phyloP scores from a whole-genome alignment of 2,797 vertebrate species.

The Catamblyrhynchus diadema region DNA sequence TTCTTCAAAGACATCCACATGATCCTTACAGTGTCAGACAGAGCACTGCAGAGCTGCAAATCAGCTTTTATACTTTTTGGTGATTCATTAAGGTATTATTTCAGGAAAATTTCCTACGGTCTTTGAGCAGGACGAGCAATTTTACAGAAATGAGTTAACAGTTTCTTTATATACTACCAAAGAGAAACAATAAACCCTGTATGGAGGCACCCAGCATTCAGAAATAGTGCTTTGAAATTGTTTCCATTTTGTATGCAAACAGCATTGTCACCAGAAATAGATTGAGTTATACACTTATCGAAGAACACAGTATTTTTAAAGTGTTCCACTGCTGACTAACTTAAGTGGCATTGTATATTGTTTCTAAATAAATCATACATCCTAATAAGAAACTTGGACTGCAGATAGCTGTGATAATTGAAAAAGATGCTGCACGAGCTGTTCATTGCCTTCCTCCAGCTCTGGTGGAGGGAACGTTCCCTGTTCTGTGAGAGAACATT shows the following conservation, averaged over 20 bases:
- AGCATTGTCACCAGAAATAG: neutral
- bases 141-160: neutral
- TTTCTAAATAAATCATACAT: slow-evolving; percentile 24
- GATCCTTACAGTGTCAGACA: neutral
- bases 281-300: neutral
- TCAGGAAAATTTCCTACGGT: neutral
- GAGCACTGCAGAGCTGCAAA: neutral
- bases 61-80: neutral
- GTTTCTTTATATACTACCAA: neutral
- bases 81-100: neutral
- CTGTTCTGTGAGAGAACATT: neutral
- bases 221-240: neutral
- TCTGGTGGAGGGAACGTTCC: neutral
- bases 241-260: neutral
- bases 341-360: neutral
- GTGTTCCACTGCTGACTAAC: neutral
- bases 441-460: neutral
- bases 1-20: neutral
- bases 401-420: slow-evolving; percentile 11
- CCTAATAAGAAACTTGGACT: neutral
- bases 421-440: neutral
- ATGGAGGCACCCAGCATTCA: neutral
- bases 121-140: neutral
- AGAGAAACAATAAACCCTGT: neutral
- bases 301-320: neutral